Conservation (phyloP, 2,797 vertebrate species). For the Tympanoctomys barrerae region DNA sequence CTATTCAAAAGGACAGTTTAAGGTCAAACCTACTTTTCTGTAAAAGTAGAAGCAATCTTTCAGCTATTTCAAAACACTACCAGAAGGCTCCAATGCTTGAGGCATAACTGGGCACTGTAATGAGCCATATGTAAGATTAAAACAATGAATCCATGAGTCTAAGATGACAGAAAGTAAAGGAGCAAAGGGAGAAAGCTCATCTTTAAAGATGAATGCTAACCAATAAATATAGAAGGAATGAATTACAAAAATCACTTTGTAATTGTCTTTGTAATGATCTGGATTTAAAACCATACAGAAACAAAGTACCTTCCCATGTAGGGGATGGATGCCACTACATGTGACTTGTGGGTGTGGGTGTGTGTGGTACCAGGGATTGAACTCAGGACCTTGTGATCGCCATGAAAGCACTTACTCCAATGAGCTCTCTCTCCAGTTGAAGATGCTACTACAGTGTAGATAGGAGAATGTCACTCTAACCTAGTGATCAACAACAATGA, state of each 20-base stretch:
- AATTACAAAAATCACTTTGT: constrained; percentile 40
- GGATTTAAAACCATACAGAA: not conserved
- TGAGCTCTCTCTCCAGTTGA: not conserved
- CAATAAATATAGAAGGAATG: not conserved
- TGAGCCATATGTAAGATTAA: not conserved
- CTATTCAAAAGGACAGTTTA: constrained; percentile 32
- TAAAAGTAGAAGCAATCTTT: not conserved
- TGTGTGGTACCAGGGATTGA: no score
- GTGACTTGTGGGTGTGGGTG: no score
- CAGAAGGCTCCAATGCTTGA: not conserved
- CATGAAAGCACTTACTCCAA: no score
- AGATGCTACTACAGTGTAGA: not conserved
- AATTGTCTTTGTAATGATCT: not conserved
- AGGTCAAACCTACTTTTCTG: constrained; percentile 9
- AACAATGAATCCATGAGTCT: not conserved
- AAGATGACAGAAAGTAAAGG: constrained; percentile 22
- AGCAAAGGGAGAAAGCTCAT: not conserved
- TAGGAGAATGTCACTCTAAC: not conserved
- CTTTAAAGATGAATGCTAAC: not conserved
- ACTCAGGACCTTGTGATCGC: no score
- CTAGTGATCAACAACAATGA: not conserved
- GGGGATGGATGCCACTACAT: not conserved
- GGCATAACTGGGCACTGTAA: not conserved
- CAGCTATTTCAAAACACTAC: constrained; percentile 28
- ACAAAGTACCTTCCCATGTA: not conserved